phyloP scores from a whole-genome alignment of 2,888 invertebrate genomes.

The Coenonympha glycerion region DNA sequence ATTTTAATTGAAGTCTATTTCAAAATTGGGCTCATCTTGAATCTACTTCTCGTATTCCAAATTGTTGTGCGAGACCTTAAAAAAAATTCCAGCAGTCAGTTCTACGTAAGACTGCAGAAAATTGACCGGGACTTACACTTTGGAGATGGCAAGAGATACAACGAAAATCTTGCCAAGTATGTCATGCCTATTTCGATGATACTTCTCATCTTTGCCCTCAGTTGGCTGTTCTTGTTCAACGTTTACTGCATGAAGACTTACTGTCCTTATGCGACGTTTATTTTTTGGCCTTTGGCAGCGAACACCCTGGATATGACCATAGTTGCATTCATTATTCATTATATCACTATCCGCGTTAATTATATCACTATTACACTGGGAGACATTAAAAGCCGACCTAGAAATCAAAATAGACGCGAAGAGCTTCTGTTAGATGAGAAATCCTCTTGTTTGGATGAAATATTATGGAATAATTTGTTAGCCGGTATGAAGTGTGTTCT shows the following conservation, averaged over 20 bases:
- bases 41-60: conserved; percentile 31
- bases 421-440: neutral
- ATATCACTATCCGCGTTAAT: neutral
- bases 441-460: neutral
- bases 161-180: neutral
- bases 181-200: neutral
- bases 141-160: conserved; percentile 20
- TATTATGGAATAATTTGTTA: conserved; percentile 11
- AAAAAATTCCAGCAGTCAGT: conserved; percentile 31
- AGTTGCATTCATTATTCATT: neutral
- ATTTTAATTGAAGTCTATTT: conserved; percentile 34
- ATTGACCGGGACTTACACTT: conserved; percentile 44
- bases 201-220: neutral
- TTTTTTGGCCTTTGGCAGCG: neutral
- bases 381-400: neutral
- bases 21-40: conserved; percentile 32
- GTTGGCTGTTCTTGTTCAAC: neutral
- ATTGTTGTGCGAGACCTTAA: conserved; percentile 29
- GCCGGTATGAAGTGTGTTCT: conserved; percentile 38
- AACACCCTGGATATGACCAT: neutral
- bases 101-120: conserved; percentile 54
- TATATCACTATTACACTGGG: neutral
- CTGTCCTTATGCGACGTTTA: neutral
- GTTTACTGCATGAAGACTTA: neutral
- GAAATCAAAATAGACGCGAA: neutral